Evolutionary conservation across 2,888 invertebrate genomes (phyloP).

Genomic region (Eueremaeus valkanovi): DNA sequence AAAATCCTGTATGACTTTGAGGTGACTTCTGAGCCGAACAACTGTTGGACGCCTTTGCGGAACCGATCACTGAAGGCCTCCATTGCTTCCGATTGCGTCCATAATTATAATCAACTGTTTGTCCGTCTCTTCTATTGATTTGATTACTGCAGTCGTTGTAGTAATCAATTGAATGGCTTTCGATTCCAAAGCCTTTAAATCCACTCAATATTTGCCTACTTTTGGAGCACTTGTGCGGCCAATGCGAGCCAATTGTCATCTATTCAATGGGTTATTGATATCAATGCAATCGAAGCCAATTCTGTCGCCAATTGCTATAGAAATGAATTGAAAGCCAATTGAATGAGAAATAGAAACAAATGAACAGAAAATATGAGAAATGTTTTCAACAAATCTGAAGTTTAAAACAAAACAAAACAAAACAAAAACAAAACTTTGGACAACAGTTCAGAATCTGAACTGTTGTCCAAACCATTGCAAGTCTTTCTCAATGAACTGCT

Average conservation of each 20-base stretch:
- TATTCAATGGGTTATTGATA: neutral
- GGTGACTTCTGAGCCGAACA: slow-evolving; percentile 53
- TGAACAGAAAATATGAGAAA: neutral
- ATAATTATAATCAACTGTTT: slow-evolving; percentile 59
- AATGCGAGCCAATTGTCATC: neutral
- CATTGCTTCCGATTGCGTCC: slow-evolving; percentile 79
- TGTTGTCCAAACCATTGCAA: no score
- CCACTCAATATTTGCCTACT: slow-evolving; percentile 64
- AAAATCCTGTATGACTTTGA: slow-evolving; percentile 54
- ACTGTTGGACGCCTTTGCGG: slow-evolving; percentile 55
- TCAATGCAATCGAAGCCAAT: slow-evolving; percentile 64
- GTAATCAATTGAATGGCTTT: slow-evolving; percentile 57
- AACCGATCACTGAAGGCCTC: slow-evolving; percentile 66
- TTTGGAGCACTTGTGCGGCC: slow-evolving; percentile 49
- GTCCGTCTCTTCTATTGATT: neutral
- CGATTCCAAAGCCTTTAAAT: slow-evolving; percentile 61
- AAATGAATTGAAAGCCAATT: neutral
- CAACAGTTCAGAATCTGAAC: no score
- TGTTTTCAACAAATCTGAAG: neutral
- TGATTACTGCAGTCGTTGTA: slow-evolving; percentile 46
- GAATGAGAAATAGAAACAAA: neutral
- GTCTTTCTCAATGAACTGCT: no score
- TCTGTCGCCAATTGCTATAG: slow-evolving; percentile 53
- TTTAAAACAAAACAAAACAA: no score
- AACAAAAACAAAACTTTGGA: no score